phyloP scores from a whole-genome alignment of 2,113 vertebrate genomes.

The Crocuta crocuta region DNA sequence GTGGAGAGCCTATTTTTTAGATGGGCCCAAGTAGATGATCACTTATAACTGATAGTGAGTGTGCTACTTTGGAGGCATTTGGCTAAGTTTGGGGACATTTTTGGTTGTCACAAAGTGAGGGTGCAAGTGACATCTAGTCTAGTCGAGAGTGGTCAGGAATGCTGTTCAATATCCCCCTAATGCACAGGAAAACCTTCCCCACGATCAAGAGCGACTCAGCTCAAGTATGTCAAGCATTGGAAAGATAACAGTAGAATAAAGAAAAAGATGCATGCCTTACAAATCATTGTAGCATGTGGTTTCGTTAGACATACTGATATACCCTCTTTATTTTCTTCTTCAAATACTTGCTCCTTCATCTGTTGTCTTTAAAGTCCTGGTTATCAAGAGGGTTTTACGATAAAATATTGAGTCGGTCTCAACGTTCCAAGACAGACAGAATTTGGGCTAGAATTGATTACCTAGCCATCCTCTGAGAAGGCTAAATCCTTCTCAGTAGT shows the following conservation, averaged over 20 bases:
- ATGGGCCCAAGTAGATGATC: not conserved
- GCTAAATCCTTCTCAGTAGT: too few species aligned
- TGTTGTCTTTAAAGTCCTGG: not conserved
- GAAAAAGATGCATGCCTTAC: not conserved
- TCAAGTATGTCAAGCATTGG: too few species aligned
- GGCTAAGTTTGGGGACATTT: not conserved
- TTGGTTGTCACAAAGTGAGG: fast-evolving
- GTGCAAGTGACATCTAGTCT: not conserved
- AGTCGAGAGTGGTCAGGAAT: fast-evolving
- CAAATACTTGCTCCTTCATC: not conserved
- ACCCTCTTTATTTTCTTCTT: not conserved
- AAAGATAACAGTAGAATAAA: not conserved
- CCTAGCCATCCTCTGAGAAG: too few species aligned
- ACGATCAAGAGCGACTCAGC: not conserved
- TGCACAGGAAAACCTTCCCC: not conserved
- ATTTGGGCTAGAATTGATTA: not conserved
- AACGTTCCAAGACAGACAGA: fast-evolving
- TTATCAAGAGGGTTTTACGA: not conserved
- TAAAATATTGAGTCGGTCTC: not conserved
- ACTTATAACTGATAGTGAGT: fast-evolving
- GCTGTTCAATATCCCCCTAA: not conserved
- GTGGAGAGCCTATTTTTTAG: fast-evolving
- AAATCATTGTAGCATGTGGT: not conserved
- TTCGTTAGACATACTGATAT: fast-evolving
- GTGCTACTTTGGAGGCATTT: too few species aligned